phyloP scores from a whole-genome alignment of 1,140 invertebrate genomes.

The Aphelinus certus region DNA sequence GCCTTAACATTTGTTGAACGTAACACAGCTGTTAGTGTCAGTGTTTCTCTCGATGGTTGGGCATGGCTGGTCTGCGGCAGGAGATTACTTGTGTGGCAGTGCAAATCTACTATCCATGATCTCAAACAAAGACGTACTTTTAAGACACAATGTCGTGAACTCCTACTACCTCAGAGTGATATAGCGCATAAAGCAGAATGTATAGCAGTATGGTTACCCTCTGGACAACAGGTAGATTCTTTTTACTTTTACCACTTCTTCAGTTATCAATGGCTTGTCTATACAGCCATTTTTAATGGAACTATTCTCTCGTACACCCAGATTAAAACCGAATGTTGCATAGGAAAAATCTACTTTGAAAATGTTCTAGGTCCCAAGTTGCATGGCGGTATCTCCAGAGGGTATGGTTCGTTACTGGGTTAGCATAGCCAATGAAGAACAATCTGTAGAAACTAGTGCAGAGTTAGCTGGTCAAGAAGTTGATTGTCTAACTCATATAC shows the following conservation, averaged over 20 bases:
- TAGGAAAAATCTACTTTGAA: constrained; percentile 27
- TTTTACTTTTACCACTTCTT: neutral
- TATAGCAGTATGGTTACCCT: constrained; percentile 79
- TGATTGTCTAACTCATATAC: constrained; percentile 76
- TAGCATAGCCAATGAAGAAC: constrained; percentile 86
- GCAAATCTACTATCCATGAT: constrained; percentile 66
- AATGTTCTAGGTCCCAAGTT: constrained; percentile 74
- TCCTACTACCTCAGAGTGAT: constrained; percentile 90
- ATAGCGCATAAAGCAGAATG: constrained; percentile 90
- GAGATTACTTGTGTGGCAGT: constrained; percentile 88
- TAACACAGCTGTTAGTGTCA: constrained; percentile 70
- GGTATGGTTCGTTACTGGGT: constrained; percentile 92
- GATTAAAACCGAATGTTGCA: neutral
- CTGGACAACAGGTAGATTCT: constrained; percentile 70
- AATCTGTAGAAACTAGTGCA: constrained; percentile 84
- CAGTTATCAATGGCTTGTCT: neutral
- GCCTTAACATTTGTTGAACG: constrained; percentile 81
- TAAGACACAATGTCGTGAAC: constrained; percentile 77
- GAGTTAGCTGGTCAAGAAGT: constrained; percentile 85
- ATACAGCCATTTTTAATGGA: no score
- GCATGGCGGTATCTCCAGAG: constrained; percentile 92
- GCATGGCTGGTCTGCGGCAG: constrained; percentile 89
- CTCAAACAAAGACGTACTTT: constrained; percentile 60
- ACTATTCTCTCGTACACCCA: no score
- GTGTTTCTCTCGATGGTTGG: constrained; percentile 75